These are phyloP conservation scores for Eutrigla gurnardus DNA, from an alignment of 2,797 vertebrate species.

Conservation along the genomic window DNA sequence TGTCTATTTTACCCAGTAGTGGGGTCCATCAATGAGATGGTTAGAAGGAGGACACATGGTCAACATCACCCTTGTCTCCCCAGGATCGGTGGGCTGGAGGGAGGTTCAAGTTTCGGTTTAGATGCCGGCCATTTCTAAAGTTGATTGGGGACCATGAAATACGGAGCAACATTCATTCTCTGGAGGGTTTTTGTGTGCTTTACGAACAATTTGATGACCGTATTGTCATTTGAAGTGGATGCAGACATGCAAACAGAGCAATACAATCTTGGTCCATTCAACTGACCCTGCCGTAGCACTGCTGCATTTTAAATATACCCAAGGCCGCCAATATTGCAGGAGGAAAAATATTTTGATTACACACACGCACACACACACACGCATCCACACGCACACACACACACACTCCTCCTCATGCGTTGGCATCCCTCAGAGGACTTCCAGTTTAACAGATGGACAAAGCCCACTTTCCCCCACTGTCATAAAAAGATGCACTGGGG, in stretches of 20 bases:
- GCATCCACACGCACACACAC: too few relatives aligned
- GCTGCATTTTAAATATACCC: not conserved
- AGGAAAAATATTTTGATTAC: constrained; percentile 15
- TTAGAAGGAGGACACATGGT: constrained; percentile 75
- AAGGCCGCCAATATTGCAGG: constrained; percentile 1
- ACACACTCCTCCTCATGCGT: constrained; percentile 26
- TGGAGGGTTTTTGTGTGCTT: constrained; percentile 38
- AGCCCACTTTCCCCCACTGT: constrained; percentile 58
- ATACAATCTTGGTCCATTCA: constrained; percentile 9
- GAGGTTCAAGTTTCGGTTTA: constrained; percentile 76
- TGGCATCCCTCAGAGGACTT: constrained; percentile 71
- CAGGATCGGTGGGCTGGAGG: constrained; percentile 71
- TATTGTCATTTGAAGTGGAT: constrained; percentile 54
- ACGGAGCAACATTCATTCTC: constrained; percentile 77
- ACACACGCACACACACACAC: constrained; percentile 21
- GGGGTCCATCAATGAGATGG: constrained; percentile 74
- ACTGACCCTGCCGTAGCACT: not conserved
- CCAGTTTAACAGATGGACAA: constrained; percentile 78
- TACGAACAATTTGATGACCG: constrained; percentile 50
- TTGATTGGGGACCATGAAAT: constrained; percentile 81
- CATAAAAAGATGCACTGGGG: constrained; percentile 64
- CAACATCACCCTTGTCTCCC: constrained; percentile 74
- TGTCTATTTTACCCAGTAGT: constrained; percentile 59
- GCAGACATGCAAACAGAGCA: constrained; percentile 27
- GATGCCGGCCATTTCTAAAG: constrained; percentile 71